These are phyloP conservation scores for Acanthosepion lycidas DNA, from an alignment of 2,888 invertebrate species.

Conservation along the genomic window DNA sequence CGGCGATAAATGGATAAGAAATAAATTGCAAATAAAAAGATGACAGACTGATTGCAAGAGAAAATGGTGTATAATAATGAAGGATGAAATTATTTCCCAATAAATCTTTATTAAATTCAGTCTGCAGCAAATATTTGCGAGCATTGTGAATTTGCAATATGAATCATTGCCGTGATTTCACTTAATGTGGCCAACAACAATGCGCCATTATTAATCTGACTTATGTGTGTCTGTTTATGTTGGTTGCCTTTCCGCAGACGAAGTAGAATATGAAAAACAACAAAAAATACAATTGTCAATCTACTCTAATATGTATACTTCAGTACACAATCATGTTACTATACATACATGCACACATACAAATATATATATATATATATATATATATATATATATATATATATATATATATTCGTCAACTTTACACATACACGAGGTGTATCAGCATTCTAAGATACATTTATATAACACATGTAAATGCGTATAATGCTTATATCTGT, in stretches of 20 bases:
- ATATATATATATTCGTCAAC: too few relatives aligned
- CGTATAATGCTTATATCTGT: too few relatives aligned
- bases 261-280: neutral
- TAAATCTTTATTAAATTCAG: conserved; percentile 33
- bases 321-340: neutral
- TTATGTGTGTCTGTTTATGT: neutral
- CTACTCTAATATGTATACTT: neutral
- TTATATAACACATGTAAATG: too few relatives aligned
- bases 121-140: conserved; percentile 14
- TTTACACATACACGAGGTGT: too few relatives aligned
- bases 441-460: too few relatives aligned
- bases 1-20: neutral
- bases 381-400: too few relatives aligned
- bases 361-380: too few relatives aligned
- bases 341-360: too few relatives aligned
- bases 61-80: neutral
- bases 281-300: neutral
- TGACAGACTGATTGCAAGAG: neutral
- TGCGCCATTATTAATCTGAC: neutral
- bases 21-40: neutral
- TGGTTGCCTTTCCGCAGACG: neutral
- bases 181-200: conserved; percentile 33
- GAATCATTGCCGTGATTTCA: neutral
- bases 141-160: conserved; percentile 33
- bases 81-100: neutral